These are phyloP conservation scores for Anthopleura sola DNA, from an alignment of 64 coral and sea anemone genomes.

Conservation along the genomic window DNA sequence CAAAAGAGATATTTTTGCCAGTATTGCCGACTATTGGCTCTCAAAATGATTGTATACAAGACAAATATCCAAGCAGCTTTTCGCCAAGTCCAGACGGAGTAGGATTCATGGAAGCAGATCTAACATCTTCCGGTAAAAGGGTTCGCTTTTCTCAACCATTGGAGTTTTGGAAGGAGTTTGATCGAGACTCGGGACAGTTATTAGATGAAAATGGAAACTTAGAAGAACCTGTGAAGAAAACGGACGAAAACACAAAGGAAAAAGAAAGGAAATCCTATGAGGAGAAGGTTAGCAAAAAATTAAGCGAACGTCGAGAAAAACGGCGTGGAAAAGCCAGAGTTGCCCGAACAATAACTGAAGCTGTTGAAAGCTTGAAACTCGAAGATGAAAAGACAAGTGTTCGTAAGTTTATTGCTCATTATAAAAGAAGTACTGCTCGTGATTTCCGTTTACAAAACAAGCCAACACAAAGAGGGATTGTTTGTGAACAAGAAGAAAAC, in stretches of 20 bases:
- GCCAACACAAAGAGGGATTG: not conserved
- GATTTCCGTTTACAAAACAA: constrained; percentile 5
- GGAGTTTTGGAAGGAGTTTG: constrained; percentile 72
- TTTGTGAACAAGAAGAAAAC: not conserved
- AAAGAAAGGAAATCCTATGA: not conserved
- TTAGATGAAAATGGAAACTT: not conserved
- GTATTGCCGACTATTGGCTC: not conserved
- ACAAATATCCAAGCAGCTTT: not conserved
- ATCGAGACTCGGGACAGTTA: constrained; percentile 51
- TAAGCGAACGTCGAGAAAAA: not conserved
- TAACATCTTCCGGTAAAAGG: not conserved
- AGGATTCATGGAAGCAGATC: not conserved
- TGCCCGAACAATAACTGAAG: constrained; percentile 35
- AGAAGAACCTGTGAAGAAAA: constrained; percentile 17
- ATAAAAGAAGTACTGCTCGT: not conserved
- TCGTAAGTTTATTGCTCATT: constrained; percentile 20
- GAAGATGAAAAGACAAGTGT: constrained; percentile 18
- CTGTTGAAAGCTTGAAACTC: constrained; percentile 35
- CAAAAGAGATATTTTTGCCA: not conserved
- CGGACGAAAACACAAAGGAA: not conserved
- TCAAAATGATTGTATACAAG: not conserved
- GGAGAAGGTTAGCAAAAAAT: not conserved
- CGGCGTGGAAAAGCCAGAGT: not conserved
- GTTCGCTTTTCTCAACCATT: constrained; percentile 65
- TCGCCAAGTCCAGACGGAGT: not conserved